Conservation (phyloP, 1,140 invertebrate species). For the Camponotus pennsylvanicus region DNA sequence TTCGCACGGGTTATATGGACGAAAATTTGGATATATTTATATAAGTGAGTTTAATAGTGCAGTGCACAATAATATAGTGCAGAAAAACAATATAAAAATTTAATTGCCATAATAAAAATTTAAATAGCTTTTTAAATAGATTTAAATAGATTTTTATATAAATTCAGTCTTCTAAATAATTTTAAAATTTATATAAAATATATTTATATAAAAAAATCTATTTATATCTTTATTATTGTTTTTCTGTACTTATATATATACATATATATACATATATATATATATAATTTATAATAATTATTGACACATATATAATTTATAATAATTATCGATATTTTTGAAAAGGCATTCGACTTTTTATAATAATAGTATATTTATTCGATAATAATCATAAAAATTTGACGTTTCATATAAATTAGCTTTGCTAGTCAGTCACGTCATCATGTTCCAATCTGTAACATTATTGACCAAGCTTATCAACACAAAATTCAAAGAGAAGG, state of each 20-base stretch:
- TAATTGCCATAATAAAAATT: neutral
- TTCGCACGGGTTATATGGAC: neutral
- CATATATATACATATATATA: too few species aligned
- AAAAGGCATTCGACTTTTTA: neutral
- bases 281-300: too few species aligned
- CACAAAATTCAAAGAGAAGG: neutral
- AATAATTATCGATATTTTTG: too few species aligned
- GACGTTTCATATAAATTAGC: neutral
- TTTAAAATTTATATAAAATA: neutral
- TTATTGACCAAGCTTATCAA: neutral
- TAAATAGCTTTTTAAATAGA: neutral
- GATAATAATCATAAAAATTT: neutral
- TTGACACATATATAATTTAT: neutral
- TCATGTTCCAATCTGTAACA: neutral
- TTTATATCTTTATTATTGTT: too few species aligned
- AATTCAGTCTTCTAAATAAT: neutral
- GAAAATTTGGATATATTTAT: conserved; percentile 22
- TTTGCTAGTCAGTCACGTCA: neutral
- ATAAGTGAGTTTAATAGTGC: neutral
- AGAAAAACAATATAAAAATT: too few species aligned
- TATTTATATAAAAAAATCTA: too few species aligned
- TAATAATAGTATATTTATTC: neutral
- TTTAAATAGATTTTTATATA: neutral
- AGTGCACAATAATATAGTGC: neutral
- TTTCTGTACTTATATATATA: too few species aligned